phyloP scores from a whole-genome alignment of 2,113 vertebrate species.

The Entomyzon cyanotis region DNA sequence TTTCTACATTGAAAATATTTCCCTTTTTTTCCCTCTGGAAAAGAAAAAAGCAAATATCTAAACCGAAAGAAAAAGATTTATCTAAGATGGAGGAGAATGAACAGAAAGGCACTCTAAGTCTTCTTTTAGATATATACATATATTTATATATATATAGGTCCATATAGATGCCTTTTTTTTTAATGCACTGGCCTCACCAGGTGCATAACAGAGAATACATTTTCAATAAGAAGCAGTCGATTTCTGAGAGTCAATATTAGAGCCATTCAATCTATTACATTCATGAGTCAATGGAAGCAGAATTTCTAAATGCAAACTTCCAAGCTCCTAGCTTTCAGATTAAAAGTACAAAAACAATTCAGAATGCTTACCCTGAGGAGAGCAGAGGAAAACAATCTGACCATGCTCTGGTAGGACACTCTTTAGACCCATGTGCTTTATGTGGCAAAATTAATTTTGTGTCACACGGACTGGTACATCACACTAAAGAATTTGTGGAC shows the following conservation, averaged over 20 bases:
- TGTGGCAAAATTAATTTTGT: not conserved
- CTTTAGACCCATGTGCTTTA: not conserved
- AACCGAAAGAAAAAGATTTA: not conserved
- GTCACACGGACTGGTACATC: not conserved
- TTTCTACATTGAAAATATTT: not conserved
- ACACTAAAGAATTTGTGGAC: not conserved
- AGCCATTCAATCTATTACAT: not conserved
- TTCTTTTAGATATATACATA: not conserved
- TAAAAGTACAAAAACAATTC: not conserved
- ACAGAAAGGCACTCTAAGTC: not conserved
- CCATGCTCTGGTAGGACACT: not conserved
- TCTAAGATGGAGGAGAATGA: not conserved
- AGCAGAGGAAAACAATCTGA: not conserved
- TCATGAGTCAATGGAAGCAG: not conserved
- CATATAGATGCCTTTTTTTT: not conserved
- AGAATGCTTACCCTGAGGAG: not conserved
- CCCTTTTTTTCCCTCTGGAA: accelerated
- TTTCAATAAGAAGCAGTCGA: accelerated
- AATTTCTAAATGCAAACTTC: not conserved
- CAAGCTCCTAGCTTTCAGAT: not conserved
- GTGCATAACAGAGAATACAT: not conserved
- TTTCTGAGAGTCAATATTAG: not conserved
- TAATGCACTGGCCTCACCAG: not conserved
- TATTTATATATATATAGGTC: no score
- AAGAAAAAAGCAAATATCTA: not conserved